Conservation (phyloP, 2,113 vertebrate genomes). For the cattle (Bos taurus) region DNA sequence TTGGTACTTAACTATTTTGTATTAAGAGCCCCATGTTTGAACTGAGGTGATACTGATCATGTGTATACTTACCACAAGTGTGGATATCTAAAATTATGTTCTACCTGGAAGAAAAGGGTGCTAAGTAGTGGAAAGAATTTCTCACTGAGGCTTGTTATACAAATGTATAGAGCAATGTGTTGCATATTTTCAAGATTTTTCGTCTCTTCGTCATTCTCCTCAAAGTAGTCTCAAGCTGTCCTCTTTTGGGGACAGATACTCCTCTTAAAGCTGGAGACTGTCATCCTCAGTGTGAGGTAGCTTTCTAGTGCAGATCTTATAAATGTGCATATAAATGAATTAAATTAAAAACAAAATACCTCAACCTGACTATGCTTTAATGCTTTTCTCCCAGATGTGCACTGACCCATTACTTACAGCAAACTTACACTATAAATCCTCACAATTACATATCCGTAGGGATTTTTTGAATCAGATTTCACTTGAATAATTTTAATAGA, state of each 20-base stretch:
- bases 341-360: neutral
- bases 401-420: conserved; percentile 23
- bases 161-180: neutral
- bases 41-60: neutral
- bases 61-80: neutral
- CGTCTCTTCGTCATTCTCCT: neutral
- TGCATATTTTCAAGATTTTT: neutral
- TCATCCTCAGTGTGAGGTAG: neutral
- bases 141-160: neutral
- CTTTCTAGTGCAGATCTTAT: neutral
- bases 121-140: neutral
- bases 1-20: neutral
- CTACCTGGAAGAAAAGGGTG: neutral
- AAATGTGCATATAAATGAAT: neutral
- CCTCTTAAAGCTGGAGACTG: neutral
- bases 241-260: neutral
- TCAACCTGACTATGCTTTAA: neutral
- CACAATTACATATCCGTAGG: conserved; percentile 7
- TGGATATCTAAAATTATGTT: neutral
- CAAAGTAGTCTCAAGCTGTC: neutral
- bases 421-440: conserved; percentile 27
- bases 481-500: conserved; percentile 47
- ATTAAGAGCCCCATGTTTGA: neutral
- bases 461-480: neutral
- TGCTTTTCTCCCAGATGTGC: neutral